Evolutionary conservation across 2,113 vertebrate species (phyloP).

Genomic region (human (Homo sapiens)): DNA sequence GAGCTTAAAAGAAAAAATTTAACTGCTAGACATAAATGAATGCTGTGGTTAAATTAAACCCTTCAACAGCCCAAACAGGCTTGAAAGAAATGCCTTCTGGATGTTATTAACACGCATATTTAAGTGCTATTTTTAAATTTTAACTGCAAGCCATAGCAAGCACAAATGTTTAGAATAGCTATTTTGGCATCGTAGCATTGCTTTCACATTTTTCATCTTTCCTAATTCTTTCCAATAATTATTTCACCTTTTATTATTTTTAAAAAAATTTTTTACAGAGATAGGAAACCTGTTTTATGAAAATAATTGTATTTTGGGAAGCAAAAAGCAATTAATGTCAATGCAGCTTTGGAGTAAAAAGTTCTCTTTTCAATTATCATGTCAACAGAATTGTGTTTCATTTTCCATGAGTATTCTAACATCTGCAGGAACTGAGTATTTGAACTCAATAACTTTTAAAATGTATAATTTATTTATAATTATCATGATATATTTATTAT

Average conservation of each 20-base stretch:
- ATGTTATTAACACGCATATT: conserved; percentile 87
- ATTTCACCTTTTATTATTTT: conserved; percentile 71
- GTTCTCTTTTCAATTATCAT: neutral
- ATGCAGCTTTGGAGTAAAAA: neutral
- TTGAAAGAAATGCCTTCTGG: conserved; percentile 88
- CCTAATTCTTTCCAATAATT: conserved; percentile 81
- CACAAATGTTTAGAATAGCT: conserved; percentile 85
- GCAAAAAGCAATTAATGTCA: neutral
- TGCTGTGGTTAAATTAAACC: conserved; percentile 87
- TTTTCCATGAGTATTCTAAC: neutral
- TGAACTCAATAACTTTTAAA: neutral
- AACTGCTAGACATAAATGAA: conserved; percentile 87
- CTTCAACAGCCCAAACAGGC: conserved; percentile 86
- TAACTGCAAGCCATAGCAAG: conserved; percentile 84
- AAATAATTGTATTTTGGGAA: neutral
- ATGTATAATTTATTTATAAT: neutral
- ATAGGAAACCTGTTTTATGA: neutral
- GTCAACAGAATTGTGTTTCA: neutral
- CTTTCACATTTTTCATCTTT: conserved; percentile 77
- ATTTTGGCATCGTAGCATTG: conserved; percentile 78
- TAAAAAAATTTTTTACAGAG: neutral
- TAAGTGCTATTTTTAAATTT: conserved; percentile 87
- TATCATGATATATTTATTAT: neutral
- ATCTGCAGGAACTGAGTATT: neutral
- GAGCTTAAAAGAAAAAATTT: conserved; percentile 86